These are phyloP conservation scores for Psilopsiagon aymara DNA, from an alignment of 2,113 vertebrate genomes.

Conservation along the genomic window DNA sequence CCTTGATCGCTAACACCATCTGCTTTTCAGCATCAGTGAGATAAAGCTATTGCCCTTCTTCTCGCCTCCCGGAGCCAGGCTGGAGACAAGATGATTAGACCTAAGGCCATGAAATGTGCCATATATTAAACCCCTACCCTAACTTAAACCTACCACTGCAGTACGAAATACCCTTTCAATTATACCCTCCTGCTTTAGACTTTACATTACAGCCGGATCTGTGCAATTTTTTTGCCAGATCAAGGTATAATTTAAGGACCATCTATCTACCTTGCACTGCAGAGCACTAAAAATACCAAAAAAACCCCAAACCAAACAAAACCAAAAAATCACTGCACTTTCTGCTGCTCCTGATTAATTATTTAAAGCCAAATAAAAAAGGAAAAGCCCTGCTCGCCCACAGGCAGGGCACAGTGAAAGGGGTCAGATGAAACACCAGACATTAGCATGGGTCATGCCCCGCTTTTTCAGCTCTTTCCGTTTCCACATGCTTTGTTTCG, in stretches of 20 bases:
- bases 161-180: not conserved
- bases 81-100: not conserved
- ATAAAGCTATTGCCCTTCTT: not conserved
- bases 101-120: not conserved
- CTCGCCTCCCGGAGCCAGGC: not conserved
- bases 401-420: not conserved
- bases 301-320: not conserved
- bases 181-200: not conserved
- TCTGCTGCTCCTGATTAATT: not conserved
- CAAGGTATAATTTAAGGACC: not conserved
- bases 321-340: not conserved
- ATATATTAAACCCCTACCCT: not conserved
- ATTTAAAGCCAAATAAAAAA: not conserved
- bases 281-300: not conserved
- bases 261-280: not conserved
- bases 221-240: not conserved
- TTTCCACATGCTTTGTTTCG: rapidly evolving
- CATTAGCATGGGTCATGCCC: not conserved
- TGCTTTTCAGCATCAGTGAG: not conserved
- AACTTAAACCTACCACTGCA: not conserved
- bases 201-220: not conserved
- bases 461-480: not conserved
- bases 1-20: not conserved
- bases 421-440: rapidly evolving
- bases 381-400: not conserved